Evolutionary conservation across 2,113 vertebrate species (phyloP), one percentile per base, ranked within the genome.

Genomic region (Mesitornis unicolor): DNA sequence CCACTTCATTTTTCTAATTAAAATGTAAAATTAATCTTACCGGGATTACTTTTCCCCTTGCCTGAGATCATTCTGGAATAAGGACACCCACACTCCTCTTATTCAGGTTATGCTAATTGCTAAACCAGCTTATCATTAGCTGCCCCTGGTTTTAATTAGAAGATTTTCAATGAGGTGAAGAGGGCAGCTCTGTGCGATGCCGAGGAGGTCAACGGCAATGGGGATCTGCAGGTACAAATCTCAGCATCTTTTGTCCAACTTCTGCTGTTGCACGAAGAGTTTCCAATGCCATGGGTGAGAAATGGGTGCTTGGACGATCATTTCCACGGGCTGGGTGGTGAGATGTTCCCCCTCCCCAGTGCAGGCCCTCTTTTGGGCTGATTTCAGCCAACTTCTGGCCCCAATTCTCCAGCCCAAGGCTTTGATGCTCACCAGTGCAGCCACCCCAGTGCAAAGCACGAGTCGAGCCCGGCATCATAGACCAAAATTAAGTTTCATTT

Each of bases 1-100:
- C 17, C 26, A n/a, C n/a, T 65, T 70, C 5, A 10, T 85, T 64
- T 95, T 45, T 82, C n/a, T 91, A 91, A 95, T 93, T 64, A 93
- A 78, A 93, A 73, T 31, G 31, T 68, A 50, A 80, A 61, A 77
- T 71, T 88, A 77, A 82, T 86, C 75, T 89, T 53, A 42, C 9
- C 80, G 45, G 61, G 35, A 79, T 63, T 82, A 67, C 13, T 48
- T 16, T 3, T 3, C 19, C 11, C 18, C 24, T 61, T 57, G 59
- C 42, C 38, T 84, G 53, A 21, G 35, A 71, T 87, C 13, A 3
- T 51, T 88, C 53, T 91, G 75, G 69, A 91, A 56, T 56, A 48
- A 71, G 40, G 70, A 57, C 43, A 61, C 47, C 25, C n/a, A 8
- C 18, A 19, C 71, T 75, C 35, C 21, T 64, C 31, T 60, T 51